A percentile compares a stretch with the other conserved stretches of the same genome.
Evolutionary conservation across 2,888 invertebrate genomes (phyloP).

Genomic region (Eristalis pertinax): DNA sequence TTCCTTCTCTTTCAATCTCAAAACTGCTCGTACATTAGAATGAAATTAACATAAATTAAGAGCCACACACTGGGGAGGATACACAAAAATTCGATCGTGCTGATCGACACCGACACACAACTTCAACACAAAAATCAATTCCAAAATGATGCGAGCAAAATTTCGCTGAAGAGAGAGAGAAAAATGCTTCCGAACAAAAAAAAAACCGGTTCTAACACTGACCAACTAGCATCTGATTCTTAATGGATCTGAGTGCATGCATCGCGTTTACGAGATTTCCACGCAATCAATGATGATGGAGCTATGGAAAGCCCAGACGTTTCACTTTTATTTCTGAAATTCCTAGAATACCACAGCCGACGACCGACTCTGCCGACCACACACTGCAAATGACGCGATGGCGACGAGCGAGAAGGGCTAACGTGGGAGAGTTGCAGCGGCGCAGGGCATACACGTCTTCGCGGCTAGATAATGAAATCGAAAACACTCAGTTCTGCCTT

Average conservation of each 20-base stretch:
- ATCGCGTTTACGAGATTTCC: conserved; percentile 32
- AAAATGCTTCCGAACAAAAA: neutral
- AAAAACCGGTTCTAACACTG: conserved; percentile 34
- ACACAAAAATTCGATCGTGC: conserved; percentile 11
- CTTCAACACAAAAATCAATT: neutral
- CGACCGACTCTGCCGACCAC: neutral
- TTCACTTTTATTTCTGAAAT: conserved; percentile 50
- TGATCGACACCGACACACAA: conserved; percentile 3
- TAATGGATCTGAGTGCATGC: conserved; percentile 21
- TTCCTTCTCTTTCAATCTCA: neutral
- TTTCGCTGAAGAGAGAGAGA: neutral
- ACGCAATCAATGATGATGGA: conserved; percentile 24
- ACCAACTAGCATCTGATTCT: conserved; percentile 7
- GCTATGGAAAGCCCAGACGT: conserved; percentile 55
- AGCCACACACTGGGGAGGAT: conserved; percentile 15
- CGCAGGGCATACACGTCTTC: neutral
- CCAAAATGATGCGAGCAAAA: neutral
- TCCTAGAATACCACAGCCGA: conserved; percentile 4
- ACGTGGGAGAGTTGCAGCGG: neutral
- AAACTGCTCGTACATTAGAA: neutral
- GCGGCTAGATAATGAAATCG: neutral
- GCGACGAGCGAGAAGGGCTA: neutral
- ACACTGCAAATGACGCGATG: neutral
- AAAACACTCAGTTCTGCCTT: neutral
- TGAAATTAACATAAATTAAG: conserved; percentile 34